A percentile compares a stretch with the other conserved stretches of the same genome.
These are phyloP conservation scores for Gulo gulo DNA, from an alignment of 2,113 vertebrate species.

Conservation along the genomic window DNA sequence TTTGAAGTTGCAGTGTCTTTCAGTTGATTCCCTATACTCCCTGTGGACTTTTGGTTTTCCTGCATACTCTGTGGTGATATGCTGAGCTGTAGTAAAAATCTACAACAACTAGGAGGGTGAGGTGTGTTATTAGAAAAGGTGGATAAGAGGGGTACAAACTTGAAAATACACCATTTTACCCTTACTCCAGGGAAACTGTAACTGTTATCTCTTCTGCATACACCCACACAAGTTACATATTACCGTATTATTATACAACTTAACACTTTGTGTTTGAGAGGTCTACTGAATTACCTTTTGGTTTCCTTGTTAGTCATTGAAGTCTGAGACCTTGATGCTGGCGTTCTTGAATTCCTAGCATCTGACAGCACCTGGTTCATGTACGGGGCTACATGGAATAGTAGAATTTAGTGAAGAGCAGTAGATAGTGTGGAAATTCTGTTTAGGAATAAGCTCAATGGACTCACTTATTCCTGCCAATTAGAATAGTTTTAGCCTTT, in stretches of 20 bases:
- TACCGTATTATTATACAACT: background rate
- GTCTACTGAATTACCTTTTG: background rate
- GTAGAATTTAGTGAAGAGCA: background rate
- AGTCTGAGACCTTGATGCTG: background rate
- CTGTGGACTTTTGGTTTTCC: background rate
- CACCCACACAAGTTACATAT: background rate
- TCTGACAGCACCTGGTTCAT: background rate
- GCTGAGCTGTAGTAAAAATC: background rate
- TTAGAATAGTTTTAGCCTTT: background rate
- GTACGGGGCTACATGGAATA: background rate
- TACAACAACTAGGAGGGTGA: background rate
- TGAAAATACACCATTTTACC: background rate
- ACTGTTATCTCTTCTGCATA: background rate
- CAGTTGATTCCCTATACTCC: background rate
- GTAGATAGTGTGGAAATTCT: background rate
- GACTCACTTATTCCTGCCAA: background rate
- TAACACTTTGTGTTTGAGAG: background rate
- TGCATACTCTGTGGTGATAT: background rate
- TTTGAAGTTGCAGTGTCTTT: background rate
- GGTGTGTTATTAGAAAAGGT: background rate
- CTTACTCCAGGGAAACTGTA: background rate
- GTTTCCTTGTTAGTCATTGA: background rate
- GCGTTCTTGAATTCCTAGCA: background rate
- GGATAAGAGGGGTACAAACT: background rate
- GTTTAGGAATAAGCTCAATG: background rate